A percentile compares a stretch with the other conserved stretches of the same genome.
Evolutionary conservation across 2,113 vertebrate species (phyloP).

Genomic region (Hiodon alosoides): DNA sequence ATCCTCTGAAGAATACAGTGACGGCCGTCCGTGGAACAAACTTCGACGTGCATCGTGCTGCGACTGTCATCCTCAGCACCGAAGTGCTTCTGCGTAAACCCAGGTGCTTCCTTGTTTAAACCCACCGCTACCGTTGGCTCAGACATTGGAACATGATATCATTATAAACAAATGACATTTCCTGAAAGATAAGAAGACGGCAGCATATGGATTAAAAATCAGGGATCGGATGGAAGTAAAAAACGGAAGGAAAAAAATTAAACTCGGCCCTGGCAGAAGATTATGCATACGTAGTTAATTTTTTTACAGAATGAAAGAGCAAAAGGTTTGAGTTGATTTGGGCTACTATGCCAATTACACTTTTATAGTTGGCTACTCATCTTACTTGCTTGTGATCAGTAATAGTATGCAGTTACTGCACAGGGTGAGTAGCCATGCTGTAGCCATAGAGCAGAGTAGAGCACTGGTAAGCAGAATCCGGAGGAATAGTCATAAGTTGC

Average conservation of each 20-base stretch:
- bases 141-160: neutral
- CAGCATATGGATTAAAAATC: neutral
- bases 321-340: too few relatives aligned
- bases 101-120: conserved; percentile 56
- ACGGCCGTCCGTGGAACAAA: conserved; percentile 16
- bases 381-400: too few relatives aligned
- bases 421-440: too few relatives aligned
- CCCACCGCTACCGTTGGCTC: conserved; percentile 33
- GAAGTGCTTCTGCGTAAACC: conserved; percentile 34
- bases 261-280: too few relatives aligned
- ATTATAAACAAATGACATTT: conserved; percentile 19
- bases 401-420: too few relatives aligned
- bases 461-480: too few relatives aligned
- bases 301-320: too few relatives aligned
- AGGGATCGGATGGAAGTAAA: conserved; percentile 25
- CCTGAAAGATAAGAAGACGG: conserved; percentile 31
- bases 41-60: conserved; percentile 16
- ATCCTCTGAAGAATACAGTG: conserved; percentile 7
- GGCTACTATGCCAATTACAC: too few relatives aligned
- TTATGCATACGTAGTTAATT: too few relatives aligned
- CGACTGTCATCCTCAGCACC: neutral
- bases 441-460: too few relatives aligned
- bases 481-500: too few relatives aligned
- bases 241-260: neutral
- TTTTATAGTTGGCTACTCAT: too few relatives aligned